Evolutionary conservation across 2,797 vertebrate genomes (phyloP), one percentile per base, ranked within the genome.

Genomic region (Eospalax fontanierii): DNA sequence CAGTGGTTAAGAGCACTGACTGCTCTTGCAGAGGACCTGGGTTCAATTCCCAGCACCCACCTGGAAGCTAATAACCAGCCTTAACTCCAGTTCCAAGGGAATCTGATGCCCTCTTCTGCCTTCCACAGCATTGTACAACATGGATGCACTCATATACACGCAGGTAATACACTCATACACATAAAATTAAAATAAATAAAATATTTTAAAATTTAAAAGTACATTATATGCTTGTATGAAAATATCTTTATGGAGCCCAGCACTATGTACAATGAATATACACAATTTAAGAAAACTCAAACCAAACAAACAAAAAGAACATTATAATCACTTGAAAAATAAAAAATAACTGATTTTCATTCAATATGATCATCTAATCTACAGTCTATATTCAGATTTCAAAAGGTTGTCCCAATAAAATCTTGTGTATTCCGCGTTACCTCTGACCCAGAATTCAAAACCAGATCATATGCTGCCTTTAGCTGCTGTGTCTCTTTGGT

Each of bases 271-370:
- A 43, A 40, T 40, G 28, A 43, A 43, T 61, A 43, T 2, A 18
- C 38, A 43, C 19, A 24, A 74, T 61, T 38, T 38, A 65, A 59
- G 40, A 40, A n/a, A 70, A 73, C 16, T 73, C 70, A 87, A 74
- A 59, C 19, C 54, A 87, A 61, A 35, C 21, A 74, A 87, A 43
- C 19, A 61, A 79, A 79, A 57, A 54, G 76, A 74, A 38, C 11
- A 63, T 63, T 65, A 75, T 70, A 40, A 85, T 71, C 33, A 46
- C 74, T 54, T 61, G 61, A 89, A 96, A 73, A 71, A 63, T 21
- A 95, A 70, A 78, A 54, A 54, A 54, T 54, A 54, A 54, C 14
- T 54, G 50, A 2, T 54, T 54, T 54, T 54, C 14, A 54, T 9
- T 54, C 50, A 54, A 79, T 30, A 74, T 15, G 22, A 28, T 46